Base-by-base conservation (phyloP, 2,797 vertebrate species). In the Tragopan temminckii region DNA sequence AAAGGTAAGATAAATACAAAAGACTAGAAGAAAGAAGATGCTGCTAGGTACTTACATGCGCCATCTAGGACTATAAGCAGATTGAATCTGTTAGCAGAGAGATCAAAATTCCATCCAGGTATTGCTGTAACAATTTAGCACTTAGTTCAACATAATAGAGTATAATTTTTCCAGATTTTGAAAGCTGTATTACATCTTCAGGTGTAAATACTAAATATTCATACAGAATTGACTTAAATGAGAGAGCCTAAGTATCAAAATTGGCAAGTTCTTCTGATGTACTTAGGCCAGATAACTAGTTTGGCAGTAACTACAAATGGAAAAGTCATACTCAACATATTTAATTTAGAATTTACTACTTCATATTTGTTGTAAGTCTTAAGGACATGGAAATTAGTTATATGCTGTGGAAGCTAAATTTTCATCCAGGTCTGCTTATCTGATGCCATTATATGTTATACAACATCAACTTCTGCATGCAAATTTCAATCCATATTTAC, bases 1-100 rank as follows among this genome's bases (percentile, higher is more conserved):
- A 96, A 98, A 98, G 99, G 99, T 99, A 98, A 97, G 50, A 25
- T 3, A 57, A 70, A 72, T 13, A 48, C 2, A 57, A 78, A 84
- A 33, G 16, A 59, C 18, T 57, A 9, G 12, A 77, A 69, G 16
- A 25, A 13, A 42, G 25, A 27, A 68, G 38, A 50, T 71, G 61
- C 15, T 88, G 58, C 16, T 66, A 33, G 59, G 35, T 89, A 42
- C 58, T 82, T 71, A 20, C 9, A 6, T 36, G 18, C 74, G 23
- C 11, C 29, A 7, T 8, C 15, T 18, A 62, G 14, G 67, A 36
- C 36, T 64, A 24, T 43, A 69, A 55, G 13, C 17, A 36, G 24
- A 72, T 70, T 91, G 62, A 88, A 43, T 76, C 25, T 89, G 31
- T 68, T 48, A 61, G 55, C 21, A 58, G 62, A 76, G 31, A 46